Percentiles rank a stretch among this genome's conserved stretches.
Evolutionary conservation across 2,888 invertebrate species (phyloP).

Genomic region (Coleophora flavipennella): DNA sequence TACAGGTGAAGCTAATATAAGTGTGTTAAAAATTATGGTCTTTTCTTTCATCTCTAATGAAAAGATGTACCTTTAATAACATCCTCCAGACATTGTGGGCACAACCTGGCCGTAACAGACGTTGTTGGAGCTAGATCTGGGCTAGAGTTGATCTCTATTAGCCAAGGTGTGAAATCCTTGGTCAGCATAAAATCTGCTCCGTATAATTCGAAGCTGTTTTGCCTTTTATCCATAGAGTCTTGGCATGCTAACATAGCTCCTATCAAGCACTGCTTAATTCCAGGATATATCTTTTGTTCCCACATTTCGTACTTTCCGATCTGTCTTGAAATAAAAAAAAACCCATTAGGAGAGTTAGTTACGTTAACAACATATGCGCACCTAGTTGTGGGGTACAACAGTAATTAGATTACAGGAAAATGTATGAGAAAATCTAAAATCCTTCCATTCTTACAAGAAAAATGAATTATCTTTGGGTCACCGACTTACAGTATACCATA

Average conservation of each 20-base stretch:
- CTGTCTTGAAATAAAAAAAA: conserved; percentile 60
- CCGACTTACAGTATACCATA: no score
- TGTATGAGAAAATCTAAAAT: no score
- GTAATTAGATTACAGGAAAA: background rate
- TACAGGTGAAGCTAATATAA: no score
- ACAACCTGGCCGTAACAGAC: conserved; percentile 88
- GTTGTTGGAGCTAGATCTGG: conserved; percentile 94
- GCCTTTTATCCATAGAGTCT: conserved; percentile 83
- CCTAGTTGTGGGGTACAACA: background rate
- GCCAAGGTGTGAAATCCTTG: conserved; percentile 90
- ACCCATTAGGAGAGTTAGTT: background rate
- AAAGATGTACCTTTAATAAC: conserved; percentile 85
- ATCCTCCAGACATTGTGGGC: conserved; percentile 91
- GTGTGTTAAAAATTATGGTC: no score
- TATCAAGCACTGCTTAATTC: conserved; percentile 82
- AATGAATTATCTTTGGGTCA: no score
- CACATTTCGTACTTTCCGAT: conserved; percentile 85
- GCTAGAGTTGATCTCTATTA: conserved; percentile 95
- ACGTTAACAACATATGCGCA: background rate
- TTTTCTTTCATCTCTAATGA: no score
- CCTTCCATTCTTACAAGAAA: no score
- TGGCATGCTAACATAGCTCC: conserved; percentile 91
- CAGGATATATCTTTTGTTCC: conserved; percentile 90
- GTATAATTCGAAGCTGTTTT: conserved; percentile 92
- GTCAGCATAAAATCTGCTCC: conserved; percentile 97